Evolutionary conservation across 2,888 invertebrate genomes (phyloP).

Genomic region (Epinotia brunnichana): DNA sequence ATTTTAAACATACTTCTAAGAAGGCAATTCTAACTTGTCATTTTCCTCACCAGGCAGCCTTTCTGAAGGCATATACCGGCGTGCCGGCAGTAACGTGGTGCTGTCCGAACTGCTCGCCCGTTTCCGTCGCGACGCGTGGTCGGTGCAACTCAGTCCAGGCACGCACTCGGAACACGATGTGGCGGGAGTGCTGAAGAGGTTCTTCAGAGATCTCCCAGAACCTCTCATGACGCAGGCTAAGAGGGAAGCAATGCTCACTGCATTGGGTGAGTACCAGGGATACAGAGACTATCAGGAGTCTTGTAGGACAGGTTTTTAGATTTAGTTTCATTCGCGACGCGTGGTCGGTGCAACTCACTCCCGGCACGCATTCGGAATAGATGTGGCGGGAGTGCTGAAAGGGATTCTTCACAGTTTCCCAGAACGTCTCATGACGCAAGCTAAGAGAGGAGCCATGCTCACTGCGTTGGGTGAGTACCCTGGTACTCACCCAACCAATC

Average conservation of each 20-base stretch:
- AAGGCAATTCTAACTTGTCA: too few relatives aligned
- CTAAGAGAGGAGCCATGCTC: constrained; percentile 79
- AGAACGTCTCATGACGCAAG: constrained; percentile 90
- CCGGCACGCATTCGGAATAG: constrained; percentile 92
- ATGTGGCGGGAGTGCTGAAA: constrained; percentile 94
- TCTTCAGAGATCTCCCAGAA: constrained; percentile 94
- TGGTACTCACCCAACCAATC: too few relatives aligned
- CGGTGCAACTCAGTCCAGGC: constrained; percentile 90
- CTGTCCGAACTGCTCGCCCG: constrained; percentile 88
- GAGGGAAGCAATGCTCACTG: constrained; percentile 87
- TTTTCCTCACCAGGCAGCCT: constrained; percentile 86
- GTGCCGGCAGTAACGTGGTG: constrained; percentile 90
- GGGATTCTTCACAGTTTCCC: constrained; percentile 93
- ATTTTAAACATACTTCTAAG: too few relatives aligned
- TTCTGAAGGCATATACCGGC: constrained; percentile 94
- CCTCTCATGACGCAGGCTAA: constrained; percentile 90
- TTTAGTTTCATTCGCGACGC: constrained; percentile 90
- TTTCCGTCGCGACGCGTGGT: constrained; percentile 92
- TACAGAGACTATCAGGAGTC: not conserved
- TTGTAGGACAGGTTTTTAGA: not conserved
- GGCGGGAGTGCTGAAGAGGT: constrained; percentile 93
- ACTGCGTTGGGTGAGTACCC: not conserved
- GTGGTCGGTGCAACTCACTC: constrained; percentile 91
- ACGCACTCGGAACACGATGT: constrained; percentile 94
- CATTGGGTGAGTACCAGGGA: constrained; percentile 80